phyloP scores from a whole-genome alignment of 2,797 vertebrate species.

The Scomberomorus guttatus region DNA sequence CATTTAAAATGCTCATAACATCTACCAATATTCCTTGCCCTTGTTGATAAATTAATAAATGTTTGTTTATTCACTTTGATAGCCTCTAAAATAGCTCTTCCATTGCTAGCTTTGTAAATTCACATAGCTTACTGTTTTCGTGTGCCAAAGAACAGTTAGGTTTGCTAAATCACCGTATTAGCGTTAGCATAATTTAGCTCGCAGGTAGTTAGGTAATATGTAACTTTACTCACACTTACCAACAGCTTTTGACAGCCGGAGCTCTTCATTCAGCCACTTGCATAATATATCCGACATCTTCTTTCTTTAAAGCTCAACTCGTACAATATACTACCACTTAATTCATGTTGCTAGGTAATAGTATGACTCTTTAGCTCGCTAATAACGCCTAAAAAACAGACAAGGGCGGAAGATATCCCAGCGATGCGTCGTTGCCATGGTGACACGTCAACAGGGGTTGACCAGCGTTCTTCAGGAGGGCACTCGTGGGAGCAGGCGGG shows the following conservation, averaged over 20 bases:
- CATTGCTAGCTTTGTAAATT: neutral
- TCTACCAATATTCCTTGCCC: neutral
- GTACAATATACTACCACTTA: neutral
- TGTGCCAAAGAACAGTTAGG: neutral
- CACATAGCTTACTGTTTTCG: neutral
- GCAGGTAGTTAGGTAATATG: neutral
- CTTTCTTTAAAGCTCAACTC: neutral
- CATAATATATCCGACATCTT: slow-evolving; percentile 92
- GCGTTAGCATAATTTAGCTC: slow-evolving; percentile 30
- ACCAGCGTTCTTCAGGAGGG: neutral
- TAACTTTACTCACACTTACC: slow-evolving; percentile 84
- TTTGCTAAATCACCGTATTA: neutral
- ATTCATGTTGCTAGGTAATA: neutral
- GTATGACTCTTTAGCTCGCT: neutral
- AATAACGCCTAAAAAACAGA: neutral
- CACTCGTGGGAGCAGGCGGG: slow-evolving; percentile 2
- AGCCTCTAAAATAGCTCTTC: neutral
- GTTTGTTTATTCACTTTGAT: neutral
- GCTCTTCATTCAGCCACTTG: slow-evolving; percentile 92
- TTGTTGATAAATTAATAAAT: neutral
- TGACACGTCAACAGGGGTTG: slow-evolving; percentile 58
- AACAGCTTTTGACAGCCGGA: slow-evolving; percentile 89
- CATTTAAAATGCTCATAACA: neutral
- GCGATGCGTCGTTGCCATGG: slow-evolving; percentile 65
- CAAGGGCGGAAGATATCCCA: neutral